Conservation (phyloP, 2,113 vertebrate genomes). For the Pan paniscus region DNA sequence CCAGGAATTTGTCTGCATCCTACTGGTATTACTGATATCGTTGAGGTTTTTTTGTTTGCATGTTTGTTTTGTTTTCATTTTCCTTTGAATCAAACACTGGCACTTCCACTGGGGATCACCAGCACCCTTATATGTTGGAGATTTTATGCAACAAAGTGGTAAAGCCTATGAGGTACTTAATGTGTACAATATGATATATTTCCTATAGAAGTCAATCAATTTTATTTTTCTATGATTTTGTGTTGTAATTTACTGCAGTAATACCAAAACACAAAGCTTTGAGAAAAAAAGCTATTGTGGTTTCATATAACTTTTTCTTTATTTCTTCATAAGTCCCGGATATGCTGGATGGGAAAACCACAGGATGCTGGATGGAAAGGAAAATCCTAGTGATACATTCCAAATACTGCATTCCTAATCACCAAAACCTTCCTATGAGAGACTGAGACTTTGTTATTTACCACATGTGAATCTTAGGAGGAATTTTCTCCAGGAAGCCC, state of each 20-base stretch:
- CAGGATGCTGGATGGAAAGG: background rate
- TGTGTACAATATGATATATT: background rate
- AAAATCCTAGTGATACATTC: background rate
- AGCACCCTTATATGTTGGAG: background rate
- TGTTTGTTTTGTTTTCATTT: background rate
- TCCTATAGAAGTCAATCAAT: background rate
- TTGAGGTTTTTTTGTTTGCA: too few relatives aligned
- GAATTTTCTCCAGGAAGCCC: background rate
- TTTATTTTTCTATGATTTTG: background rate
- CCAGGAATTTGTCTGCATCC: too few relatives aligned
- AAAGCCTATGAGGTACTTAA: background rate
- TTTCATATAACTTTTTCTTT: background rate
- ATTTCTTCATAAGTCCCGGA: background rate
- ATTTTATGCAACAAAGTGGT: background rate
- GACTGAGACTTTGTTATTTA: background rate
- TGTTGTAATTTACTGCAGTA: background rate
- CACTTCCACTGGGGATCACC: background rate
- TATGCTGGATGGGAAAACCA: background rate
- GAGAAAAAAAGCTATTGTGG: background rate
- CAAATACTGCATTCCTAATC: background rate
- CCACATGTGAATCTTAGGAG: background rate
- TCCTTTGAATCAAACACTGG: background rate
- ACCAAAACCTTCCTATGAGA: background rate
- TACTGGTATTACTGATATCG: too few relatives aligned
- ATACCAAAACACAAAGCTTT: background rate